Evolutionary conservation across 2,113 vertebrate genomes (phyloP), one percentile per base, ranked within the genome.

Genomic region (Eurystomus gularis): DNA sequence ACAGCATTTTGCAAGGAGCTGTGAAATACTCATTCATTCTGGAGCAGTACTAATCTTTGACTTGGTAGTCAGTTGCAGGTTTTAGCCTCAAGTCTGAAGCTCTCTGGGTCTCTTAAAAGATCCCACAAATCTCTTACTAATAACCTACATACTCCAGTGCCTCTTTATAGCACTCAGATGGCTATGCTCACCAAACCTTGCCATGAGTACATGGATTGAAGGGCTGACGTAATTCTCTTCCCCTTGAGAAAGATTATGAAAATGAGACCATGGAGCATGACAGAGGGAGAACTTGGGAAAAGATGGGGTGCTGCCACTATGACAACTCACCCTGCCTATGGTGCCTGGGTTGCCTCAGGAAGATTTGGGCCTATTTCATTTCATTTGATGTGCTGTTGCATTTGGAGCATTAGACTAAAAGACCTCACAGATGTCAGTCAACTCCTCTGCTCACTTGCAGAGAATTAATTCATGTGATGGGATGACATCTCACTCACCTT

Each of bases 11-110:
- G 31, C n/a, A 94, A 52, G 37, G 37, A 80, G 23, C 54, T 78
- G n/a, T 86, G 87, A 90, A 81, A 65, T 28, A 37, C n/a, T n/a
- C n/a, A n/a, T 42, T 90, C 33, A 44, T 84, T 93, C 46, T 80
- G 52, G 26, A 77, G 15, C 7, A 37, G 86, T 76, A 75, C 73
- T 48, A 82, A 76, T 78, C 39, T 83, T 71, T 83, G 48, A 65
- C 9, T 75, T 76, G 71, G 48, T 55, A 64, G 25, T 57, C 51
- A 3, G 6, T 25, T 91, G 52, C 10, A 17, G 29, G 13, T 80
- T 57, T 89, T 82, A 82, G 39, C 23, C 58, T 71, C 5, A 78
- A 78, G 26, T 64, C 40, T 84, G 68, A 93, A 89, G 24, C 14
- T 65, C 13, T 71, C 44, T 62, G 31, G 10, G 20, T 77, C 9